Percentiles rank a stretch among this genome's conserved stretches.
Conservation (phyloP, 1,140 invertebrate species). For the Drosophila lowei region DNA sequence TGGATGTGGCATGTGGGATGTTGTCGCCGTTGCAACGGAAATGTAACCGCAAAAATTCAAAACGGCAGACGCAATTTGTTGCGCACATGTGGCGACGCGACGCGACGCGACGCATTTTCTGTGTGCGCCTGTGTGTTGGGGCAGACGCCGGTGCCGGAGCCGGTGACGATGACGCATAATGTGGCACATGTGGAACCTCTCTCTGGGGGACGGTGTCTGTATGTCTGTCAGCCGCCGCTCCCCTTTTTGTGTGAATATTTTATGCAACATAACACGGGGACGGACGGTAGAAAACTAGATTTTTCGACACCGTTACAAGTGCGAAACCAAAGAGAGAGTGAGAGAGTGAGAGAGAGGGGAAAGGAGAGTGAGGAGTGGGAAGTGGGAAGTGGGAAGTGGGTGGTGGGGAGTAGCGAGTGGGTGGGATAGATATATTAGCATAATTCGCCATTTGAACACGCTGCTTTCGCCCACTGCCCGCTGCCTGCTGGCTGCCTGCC, state of each 20-base stretch:
- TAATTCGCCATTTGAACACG: constrained; percentile 77
- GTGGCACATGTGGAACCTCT: constrained; percentile 41
- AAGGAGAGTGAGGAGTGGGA: neutral
- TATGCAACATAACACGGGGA: constrained; percentile 68
- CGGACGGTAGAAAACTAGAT: constrained; percentile 53
- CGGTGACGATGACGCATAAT: constrained; percentile 45
- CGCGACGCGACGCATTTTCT: constrained; percentile 25
- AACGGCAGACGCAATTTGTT: constrained; percentile 79
- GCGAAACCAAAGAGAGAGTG: constrained; percentile 10
- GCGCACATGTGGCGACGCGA: constrained; percentile 65
- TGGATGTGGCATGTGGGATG: constrained; percentile 8
- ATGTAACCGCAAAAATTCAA: constrained; percentile 79
- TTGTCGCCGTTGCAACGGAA: constrained; percentile 66
- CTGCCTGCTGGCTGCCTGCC: constrained; percentile 8
- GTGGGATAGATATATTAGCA: constrained; percentile 53
- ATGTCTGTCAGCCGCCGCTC: constrained; percentile 12
- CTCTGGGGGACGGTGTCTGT: constrained; percentile 44
- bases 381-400: constrained; percentile 13
- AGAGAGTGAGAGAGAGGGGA: neutral
- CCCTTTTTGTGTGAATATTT: constrained; percentile 51
- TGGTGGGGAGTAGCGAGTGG: neutral
- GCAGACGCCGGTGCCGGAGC: constrained; percentile 26
- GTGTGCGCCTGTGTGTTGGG: constrained; percentile 11
- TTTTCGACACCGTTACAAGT: constrained; percentile 63
- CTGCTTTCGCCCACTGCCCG: constrained; percentile 44